These are phyloP conservation scores for Drosophila pseudotakahashii DNA, from an alignment of 2,888 invertebrate species.

Conservation along the genomic window DNA sequence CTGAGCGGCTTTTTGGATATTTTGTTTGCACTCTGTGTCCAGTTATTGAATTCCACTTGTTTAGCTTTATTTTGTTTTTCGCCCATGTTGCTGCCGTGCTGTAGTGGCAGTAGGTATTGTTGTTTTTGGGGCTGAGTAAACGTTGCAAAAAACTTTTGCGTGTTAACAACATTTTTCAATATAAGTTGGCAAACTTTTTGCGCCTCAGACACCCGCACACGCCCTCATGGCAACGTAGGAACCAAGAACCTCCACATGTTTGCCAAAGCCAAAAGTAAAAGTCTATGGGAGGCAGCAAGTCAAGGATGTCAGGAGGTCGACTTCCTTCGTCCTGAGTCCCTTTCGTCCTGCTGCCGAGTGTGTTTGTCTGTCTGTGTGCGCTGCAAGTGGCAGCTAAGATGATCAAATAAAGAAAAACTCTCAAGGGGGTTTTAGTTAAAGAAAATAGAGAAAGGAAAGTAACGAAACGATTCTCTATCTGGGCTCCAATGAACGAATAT, in stretches of 20 bases:
- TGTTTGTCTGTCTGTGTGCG: slow-evolving; percentile 51
- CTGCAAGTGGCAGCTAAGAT: slow-evolving; percentile 79
- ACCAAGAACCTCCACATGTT: slow-evolving; percentile 50
- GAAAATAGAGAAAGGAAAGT: slow-evolving; percentile 69
- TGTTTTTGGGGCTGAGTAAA: slow-evolving; percentile 64
- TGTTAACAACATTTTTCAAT: slow-evolving; percentile 79
- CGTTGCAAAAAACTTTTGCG: slow-evolving; percentile 77
- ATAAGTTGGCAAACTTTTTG: slow-evolving; percentile 77
- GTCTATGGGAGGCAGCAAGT: slow-evolving; percentile 76
- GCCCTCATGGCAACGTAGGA: slow-evolving; percentile 27
- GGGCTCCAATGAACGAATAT: slow-evolving; percentile 5
- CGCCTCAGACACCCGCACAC: slow-evolving; percentile 41
- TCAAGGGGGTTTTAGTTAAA: slow-evolving; percentile 78
- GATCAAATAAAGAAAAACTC: slow-evolving; percentile 75
- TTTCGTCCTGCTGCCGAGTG: slow-evolving; percentile 35
- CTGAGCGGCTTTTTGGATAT: slow-evolving; percentile 54
- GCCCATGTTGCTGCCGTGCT: slow-evolving; percentile 14
- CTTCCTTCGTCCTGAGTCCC: slow-evolving; percentile 8
- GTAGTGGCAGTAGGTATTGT: slow-evolving; percentile 3
- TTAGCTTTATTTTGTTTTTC: slow-evolving; percentile 66
- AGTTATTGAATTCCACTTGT: slow-evolving; percentile 66
- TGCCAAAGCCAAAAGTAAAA: slow-evolving; percentile 76
- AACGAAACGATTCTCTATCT: slow-evolving; percentile 57
- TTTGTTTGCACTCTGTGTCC: slow-evolving; percentile 52
- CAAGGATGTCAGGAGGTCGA: slow-evolving; percentile 74